These are phyloP conservation scores for Epinephelus lanceolatus DNA, from an alignment of 2,113 vertebrate genomes.

Conservation along the genomic window DNA sequence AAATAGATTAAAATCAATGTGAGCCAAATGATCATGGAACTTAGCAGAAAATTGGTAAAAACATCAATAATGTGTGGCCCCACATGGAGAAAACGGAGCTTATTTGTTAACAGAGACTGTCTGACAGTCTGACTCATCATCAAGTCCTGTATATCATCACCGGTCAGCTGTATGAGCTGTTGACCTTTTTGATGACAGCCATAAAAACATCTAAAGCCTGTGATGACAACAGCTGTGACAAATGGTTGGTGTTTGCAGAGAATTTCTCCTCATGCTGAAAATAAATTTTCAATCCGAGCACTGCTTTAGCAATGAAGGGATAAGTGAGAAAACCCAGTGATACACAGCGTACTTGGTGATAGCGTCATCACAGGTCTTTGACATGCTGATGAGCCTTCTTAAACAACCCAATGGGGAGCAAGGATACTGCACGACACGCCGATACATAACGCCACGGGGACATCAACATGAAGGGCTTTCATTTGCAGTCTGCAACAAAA, in stretches of 20 bases:
- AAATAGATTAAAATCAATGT: not conserved
- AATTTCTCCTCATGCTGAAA: not conserved
- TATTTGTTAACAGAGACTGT: not conserved
- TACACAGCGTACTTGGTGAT: slow-evolving; percentile 19
- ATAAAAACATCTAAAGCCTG: not conserved
- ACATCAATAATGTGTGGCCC: not conserved
- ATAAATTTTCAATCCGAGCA: not conserved
- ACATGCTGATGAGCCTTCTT: slow-evolving; percentile 37
- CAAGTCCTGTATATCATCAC: not conserved
- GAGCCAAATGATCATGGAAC: not conserved
- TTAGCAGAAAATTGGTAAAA: not conserved
- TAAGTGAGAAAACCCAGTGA: slow-evolving; percentile 3
- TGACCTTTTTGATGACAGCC: not conserved
- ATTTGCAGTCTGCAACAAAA: slow-evolving; percentile 33
- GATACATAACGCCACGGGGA: slow-evolving; percentile 38
- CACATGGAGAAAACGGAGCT: not conserved
- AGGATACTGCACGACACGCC: slow-evolving; percentile 49
- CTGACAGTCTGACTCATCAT: not conserved
- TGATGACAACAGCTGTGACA: not conserved
- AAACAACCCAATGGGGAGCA: slow-evolving; percentile 40
- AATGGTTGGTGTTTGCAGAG: slow-evolving; percentile 1
- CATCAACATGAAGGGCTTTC: slow-evolving; percentile 40
- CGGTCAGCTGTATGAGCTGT: not conserved
- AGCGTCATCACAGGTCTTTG: slow-evolving; percentile 28
- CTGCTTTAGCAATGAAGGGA: not conserved